Conservation (phyloP, 2,113 vertebrate species). For the Ovis canadensis region DNA sequence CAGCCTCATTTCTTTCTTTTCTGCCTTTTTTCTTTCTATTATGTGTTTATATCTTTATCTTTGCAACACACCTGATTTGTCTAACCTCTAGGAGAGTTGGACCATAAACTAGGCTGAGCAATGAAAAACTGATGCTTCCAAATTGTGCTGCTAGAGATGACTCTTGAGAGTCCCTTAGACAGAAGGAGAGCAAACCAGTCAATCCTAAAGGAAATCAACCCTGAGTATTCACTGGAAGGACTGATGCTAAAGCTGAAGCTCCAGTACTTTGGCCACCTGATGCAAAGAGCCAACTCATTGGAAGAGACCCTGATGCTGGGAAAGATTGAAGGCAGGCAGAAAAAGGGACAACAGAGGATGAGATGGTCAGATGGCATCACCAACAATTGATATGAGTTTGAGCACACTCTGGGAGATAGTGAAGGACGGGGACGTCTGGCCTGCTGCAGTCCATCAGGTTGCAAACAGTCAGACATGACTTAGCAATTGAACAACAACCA, state of each 20-base stretch:
- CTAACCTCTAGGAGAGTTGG: neutral
- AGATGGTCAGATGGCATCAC: neutral
- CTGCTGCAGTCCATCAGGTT: neutral
- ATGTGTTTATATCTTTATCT: neutral
- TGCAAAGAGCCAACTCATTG: neutral
- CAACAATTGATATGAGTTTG: neutral
- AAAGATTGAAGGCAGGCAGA: neutral
- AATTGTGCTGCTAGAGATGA: neutral
- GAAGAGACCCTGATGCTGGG: neutral
- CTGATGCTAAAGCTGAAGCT: neutral
- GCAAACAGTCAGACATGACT: neutral
- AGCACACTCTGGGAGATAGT: neutral
- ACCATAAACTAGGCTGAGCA: neutral
- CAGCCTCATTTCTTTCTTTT: too few relatives aligned
- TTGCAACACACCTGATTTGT: neutral
- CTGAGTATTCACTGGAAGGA: neutral
- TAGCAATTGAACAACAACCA: neutral
- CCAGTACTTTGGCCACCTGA: neutral
- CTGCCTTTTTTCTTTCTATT: neutral
- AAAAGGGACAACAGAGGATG: neutral
- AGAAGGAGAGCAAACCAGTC: neutral
- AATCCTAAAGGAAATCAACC: neutral
- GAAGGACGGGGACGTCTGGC: neutral
- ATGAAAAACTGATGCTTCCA: neutral
- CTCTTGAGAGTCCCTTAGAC: neutral